These are phyloP conservation scores for Xiphophorus maculatus DNA, from an alignment of 2,113 vertebrate genomes.

Conservation along the genomic window DNA sequence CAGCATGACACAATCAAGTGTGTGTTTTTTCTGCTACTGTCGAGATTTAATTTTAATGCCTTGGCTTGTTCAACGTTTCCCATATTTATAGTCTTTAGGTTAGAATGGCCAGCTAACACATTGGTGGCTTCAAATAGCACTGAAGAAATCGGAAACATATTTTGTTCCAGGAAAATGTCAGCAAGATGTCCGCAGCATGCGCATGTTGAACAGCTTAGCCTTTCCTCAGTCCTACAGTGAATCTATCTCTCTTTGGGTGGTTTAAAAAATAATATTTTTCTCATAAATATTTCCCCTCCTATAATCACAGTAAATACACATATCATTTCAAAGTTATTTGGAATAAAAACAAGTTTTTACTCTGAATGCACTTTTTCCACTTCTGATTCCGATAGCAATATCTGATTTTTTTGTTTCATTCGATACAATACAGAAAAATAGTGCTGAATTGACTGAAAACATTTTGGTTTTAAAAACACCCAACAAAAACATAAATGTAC, in stretches of 20 bases:
- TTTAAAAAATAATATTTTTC: neutral
- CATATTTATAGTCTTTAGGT: constrained; percentile 39
- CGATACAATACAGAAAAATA: too few species aligned
- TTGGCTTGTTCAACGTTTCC: constrained; percentile 56
- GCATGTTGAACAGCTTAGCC: constrained; percentile 29
- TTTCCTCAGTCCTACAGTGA: constrained; percentile 16
- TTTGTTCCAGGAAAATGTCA: constrained; percentile 59
- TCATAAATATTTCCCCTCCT: neutral
- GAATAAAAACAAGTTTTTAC: neutral
- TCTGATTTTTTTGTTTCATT: too few species aligned
- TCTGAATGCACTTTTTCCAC: neutral
- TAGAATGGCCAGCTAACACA: constrained; percentile 31
- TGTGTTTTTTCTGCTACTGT: constrained; percentile 49
- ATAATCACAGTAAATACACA: neutral
- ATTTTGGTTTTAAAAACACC: too few species aligned
- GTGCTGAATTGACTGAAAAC: too few species aligned
- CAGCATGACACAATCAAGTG: constrained; percentile 33
- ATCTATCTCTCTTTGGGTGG: constrained; percentile 8
- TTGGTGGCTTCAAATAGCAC: constrained; percentile 36
- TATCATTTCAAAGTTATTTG: neutral
- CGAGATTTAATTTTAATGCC: constrained; percentile 48
- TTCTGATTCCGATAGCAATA: too few species aligned
- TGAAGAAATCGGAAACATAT: constrained; percentile 42
- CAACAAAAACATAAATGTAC: too few species aligned
- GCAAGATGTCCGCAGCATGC: constrained; percentile 31